Conservation (phyloP, 2,797 vertebrate genomes). For the Hydrophis major region DNA sequence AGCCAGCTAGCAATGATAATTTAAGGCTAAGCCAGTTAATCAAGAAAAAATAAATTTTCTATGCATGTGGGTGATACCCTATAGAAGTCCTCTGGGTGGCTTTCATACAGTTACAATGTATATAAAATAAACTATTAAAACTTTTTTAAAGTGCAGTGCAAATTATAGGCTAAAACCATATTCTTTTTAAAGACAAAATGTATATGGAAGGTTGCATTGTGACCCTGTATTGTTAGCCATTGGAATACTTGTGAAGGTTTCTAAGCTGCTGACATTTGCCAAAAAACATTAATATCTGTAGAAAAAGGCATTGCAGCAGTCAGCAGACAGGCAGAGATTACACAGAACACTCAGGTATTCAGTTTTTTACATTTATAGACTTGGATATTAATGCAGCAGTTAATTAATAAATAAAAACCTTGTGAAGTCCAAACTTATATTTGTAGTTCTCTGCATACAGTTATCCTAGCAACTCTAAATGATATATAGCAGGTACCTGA, state of each 20-base stretch:
- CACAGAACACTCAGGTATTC: neutral
- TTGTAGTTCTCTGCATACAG: neutral
- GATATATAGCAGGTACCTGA: neutral
- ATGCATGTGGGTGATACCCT: neutral
- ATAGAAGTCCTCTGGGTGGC: neutral
- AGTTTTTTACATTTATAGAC: neutral
- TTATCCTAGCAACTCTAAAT: neutral
- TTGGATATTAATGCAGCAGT: neutral
- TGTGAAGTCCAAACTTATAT: neutral
- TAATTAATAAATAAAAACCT: neutral
- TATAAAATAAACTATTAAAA: neutral
- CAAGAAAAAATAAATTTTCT: neutral
- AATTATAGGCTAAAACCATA: neutral
- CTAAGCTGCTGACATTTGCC: neutral
- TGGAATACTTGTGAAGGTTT: neutral
- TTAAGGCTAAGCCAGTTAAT: neutral
- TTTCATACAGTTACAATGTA: neutral
- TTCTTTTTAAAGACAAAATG: neutral
- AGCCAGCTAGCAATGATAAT: neutral
- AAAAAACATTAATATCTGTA: neutral
- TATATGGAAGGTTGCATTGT: neutral
- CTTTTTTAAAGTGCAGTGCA: neutral
- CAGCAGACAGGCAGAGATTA: neutral
- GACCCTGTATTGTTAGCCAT: neutral
- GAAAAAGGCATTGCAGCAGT: neutral